Conservation (phyloP, 2,113 vertebrate genomes). For the Scalopus aquaticus region DNA sequence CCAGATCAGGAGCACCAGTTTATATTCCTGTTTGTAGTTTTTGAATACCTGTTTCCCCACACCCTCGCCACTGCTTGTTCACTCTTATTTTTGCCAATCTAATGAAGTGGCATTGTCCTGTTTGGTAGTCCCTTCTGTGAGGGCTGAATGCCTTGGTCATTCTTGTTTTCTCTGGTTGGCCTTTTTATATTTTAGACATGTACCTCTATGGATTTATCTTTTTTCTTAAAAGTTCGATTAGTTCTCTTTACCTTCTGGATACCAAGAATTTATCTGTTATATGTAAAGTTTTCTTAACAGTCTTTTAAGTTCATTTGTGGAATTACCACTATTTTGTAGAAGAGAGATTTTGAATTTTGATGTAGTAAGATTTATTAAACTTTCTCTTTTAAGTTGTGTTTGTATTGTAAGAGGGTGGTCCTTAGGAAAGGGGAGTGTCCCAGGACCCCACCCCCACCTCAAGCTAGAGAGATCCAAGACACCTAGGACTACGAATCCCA, state of each 20-base stretch:
- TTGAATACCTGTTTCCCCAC: not conserved
- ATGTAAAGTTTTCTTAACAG: not conserved
- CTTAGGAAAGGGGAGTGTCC: too few species aligned
- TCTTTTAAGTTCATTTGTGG: not conserved
- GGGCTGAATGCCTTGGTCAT: not conserved
- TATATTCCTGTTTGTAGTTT: not conserved
- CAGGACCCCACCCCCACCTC: too few species aligned
- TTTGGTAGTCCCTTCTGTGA: not conserved
- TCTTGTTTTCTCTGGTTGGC: constrained; percentile 4
- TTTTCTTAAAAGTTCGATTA: not conserved
- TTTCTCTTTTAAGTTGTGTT: not conserved
- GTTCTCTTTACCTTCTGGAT: constrained; percentile 19
- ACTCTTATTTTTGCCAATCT: constrained; percentile 6
- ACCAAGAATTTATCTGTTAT: not conserved
- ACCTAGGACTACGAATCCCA: too few species aligned
- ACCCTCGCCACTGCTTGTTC: not conserved
- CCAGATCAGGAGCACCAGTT: not conserved
- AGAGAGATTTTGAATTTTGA: not conserved
- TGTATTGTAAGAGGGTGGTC: too few species aligned
- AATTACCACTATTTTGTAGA: not conserved
- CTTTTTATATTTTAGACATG: not conserved
- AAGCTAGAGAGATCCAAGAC: too few species aligned
- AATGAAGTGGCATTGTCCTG: too few species aligned
- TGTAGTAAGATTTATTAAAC: not conserved
- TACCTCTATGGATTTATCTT: not conserved